Base-by-base conservation (phyloP, 2,888 invertebrate genomes). In the Drymonia ruficornis region DNA sequence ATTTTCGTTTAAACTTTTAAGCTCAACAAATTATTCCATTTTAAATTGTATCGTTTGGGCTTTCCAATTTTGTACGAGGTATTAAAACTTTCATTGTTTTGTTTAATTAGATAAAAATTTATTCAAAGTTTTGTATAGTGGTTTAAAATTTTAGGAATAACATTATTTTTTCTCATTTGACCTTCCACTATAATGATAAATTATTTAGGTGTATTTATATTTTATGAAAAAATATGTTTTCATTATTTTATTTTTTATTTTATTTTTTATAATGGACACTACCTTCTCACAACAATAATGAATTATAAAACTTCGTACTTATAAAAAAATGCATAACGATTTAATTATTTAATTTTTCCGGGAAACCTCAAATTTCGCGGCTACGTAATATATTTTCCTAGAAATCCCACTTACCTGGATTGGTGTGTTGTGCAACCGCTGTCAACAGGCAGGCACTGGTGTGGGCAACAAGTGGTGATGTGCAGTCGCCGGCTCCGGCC, bases 391-490 rank as follows among this genome's bases (percentile, higher is more conserved):
- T 16, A 8, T 40, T 40, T 40, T 16, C n/a, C 38, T n/a, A 15
- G n/a, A n/a, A 16, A 40, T 62, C 54, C 9, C 63, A 88, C 91
- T 86, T 79, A 91, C 91, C 83, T 91, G 83, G 34, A 66, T 58
- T 65, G 79, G 77, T 76, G 67, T 64, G 66, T 74, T 78, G 81
- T 83, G 73, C 74, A 61, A 72, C 72, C 61, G 61, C 67, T 65
- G 81, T 80, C 87, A 89, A 91, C 90, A 89, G 61, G 71, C 70
- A 61, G 67, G 59, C 71, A 70, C 71, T 63, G 55, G 56, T 61
- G 59, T 48, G 63, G 82, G 88, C 91, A 91, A 93, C 91, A 91
- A 91, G 91, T 91, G 90, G 90, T 91, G 91, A 83, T 89, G 82
- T 86, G 88, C 80, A 82, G 82, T 78, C 80, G 80, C 71, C 81